Base-by-base conservation (phyloP, 2,113 vertebrate species). In the Neolamprologus longior region DNA sequence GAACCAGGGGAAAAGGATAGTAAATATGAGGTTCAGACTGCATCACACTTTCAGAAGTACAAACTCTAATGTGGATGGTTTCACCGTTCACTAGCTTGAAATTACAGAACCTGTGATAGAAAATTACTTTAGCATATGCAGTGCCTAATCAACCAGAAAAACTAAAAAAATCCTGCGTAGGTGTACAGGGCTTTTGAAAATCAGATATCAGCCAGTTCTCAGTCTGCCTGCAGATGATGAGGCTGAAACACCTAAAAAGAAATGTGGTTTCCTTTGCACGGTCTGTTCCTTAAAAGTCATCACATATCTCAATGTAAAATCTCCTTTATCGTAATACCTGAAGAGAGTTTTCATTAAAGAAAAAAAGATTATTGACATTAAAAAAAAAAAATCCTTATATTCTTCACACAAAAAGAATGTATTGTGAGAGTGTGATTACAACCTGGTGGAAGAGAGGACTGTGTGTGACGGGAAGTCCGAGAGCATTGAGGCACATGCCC, bases 361-460 rank as follows among this genome's bases (percentile, higher is more conserved):
- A 37, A 66, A 50, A 55, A 55, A 80, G 26, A 12, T 31, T 78
- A 31, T 26, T 55, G 47, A 33, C 28, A 40, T 66, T 24, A 2
- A 15, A 15, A 71, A 53, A 50, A 6, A 52, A 5, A 68, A 21
- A 54, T 7, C 5, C 14, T 50, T 9, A 58, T 24, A 5, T 19
- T 81, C 73, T 35, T 26, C 6, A 63, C 37, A 86, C 24, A 47
- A 79, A 88, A 19, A 55, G 6, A 47, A 68, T 13, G 21, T 17
- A 35, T 33, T 73, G 17, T 45, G 50, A 33, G 31, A 55, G 19
- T 76, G 53, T 28, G 14, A 83, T 54, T 50, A 84, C 52, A 78
- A 96, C 96, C 98, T 99, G 98, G 92, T 99, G 98, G 92, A 99
- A 99, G 57, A 99, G 98, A 0, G 98, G 96, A 76, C 98, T 98